phyloP scores from a whole-genome alignment of 1,140 invertebrate species.

The Luehdorfia chinensis region DNA sequence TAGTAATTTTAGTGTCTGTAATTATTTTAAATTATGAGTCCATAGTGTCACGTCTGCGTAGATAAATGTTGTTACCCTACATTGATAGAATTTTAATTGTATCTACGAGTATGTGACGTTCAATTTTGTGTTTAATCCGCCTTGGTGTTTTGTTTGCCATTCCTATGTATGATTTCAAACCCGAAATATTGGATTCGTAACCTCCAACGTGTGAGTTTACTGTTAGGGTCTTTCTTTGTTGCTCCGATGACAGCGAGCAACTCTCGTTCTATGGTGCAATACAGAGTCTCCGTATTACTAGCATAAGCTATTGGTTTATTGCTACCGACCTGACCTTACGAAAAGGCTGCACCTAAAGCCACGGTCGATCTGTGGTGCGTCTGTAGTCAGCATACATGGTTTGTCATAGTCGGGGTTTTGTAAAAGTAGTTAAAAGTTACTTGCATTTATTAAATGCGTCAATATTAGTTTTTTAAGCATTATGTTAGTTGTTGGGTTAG shows the following conservation, averaged over 20 bases:
- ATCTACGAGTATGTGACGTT: too few relatives aligned
- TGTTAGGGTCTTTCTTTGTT: background rate
- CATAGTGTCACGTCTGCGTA: too few relatives aligned
- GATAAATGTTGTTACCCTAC: too few relatives aligned
- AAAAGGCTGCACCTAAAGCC: slow-evolving; percentile 25
- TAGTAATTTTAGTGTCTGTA: too few relatives aligned
- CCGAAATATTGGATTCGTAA: too few relatives aligned
- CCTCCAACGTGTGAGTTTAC: background rate
- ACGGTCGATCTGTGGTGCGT: slow-evolving; percentile 26
- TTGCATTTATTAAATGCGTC: slow-evolving; percentile 29
- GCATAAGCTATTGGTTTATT: slow-evolving; percentile 30
- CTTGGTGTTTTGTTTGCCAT: too few relatives aligned
- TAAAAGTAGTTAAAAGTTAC: slow-evolving; percentile 23
- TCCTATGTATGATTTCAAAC: too few relatives aligned
- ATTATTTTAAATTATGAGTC: too few relatives aligned
- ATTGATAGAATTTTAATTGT: too few relatives aligned
- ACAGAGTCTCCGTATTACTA: slow-evolving; percentile 21
- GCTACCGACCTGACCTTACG: slow-evolving; percentile 21
- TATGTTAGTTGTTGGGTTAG: slow-evolving; percentile 31
- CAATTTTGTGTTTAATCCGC: too few relatives aligned
- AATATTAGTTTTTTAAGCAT: slow-evolving; percentile 25
- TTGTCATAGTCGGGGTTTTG: slow-evolving; percentile 29
- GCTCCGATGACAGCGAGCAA: slow-evolving; percentile 23
- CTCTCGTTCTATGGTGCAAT: slow-evolving; percentile 27
- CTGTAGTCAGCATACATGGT: slow-evolving; percentile 28